Percentiles rank a stretch among this genome's conserved stretches.
phyloP scores from a whole-genome alignment of 2,797 vertebrate genomes.

The Phalloptychus januarius region DNA sequence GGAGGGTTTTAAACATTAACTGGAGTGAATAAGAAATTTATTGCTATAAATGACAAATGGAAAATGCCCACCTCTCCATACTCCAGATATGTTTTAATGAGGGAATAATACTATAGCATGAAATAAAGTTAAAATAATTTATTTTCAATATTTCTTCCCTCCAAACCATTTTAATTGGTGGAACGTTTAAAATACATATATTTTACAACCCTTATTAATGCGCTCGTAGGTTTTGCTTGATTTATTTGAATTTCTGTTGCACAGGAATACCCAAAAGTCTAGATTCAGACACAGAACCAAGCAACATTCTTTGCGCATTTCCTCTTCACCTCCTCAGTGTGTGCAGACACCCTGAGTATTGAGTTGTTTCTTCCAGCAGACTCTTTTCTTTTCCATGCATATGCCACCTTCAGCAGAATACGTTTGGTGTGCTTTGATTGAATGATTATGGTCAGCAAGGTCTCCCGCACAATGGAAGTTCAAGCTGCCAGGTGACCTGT shows the following conservation, averaged over 20 bases:
- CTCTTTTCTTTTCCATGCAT: conserved; percentile 56
- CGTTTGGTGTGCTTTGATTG: conserved; percentile 64
- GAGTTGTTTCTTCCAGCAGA: conserved; percentile 39
- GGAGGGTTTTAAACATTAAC: too few species aligned
- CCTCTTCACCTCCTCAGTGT: background rate
- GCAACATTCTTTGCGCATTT: background rate
- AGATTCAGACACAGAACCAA: background rate
- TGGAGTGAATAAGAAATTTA: too few species aligned
- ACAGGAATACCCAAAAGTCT: background rate
- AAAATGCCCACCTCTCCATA: too few species aligned
- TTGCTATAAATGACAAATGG: too few species aligned
- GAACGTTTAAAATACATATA: background rate
- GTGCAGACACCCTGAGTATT: conserved; percentile 5
- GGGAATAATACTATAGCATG: too few species aligned
- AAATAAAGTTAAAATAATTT: too few species aligned
- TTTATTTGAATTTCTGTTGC: background rate
- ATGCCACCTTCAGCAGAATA: conserved; percentile 44
- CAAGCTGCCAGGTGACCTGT: conserved; percentile 65
- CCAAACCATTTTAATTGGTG: background rate
- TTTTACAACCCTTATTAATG: background rate
- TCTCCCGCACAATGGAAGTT: conserved; percentile 68
- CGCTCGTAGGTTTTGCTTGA: background rate
- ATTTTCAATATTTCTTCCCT: too few species aligned
- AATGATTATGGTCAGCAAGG: conserved; percentile 66
- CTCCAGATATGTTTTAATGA: too few species aligned